A percentile compares a stretch with the other conserved stretches of the same genome.
These are phyloP conservation scores for Calliphora vomitoria DNA, from an alignment of 2,888 invertebrate species.

Conservation along the genomic window DNA sequence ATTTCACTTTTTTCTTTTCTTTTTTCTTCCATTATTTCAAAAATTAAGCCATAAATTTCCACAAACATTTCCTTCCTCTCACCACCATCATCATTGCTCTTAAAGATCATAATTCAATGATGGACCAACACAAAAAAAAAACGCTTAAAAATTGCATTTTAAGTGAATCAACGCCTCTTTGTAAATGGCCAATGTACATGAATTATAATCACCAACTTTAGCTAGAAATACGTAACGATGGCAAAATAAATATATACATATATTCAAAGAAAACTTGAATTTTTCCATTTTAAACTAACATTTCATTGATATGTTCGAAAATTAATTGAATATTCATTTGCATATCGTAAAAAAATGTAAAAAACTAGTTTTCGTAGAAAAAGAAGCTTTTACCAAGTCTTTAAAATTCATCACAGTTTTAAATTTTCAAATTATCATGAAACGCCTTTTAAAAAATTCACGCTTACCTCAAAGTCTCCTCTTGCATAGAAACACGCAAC, in stretches of 20 bases:
- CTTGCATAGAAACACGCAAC: slow-evolving; percentile 8
- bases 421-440: slow-evolving; percentile 65
- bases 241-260: neutral
- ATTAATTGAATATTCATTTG: slow-evolving; percentile 74
- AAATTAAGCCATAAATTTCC: slow-evolving; percentile 68
- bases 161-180: slow-evolving; percentile 74
- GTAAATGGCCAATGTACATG: slow-evolving; percentile 51
- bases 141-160: slow-evolving; percentile 68
- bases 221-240: slow-evolving; percentile 16
- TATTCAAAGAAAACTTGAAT: slow-evolving; percentile 56
- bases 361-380: slow-evolving; percentile 39
- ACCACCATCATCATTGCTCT: slow-evolving; percentile 28
- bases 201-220: slow-evolving; percentile 49
- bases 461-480: neutral
- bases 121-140: slow-evolving; percentile 42
- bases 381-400: slow-evolving; percentile 8
- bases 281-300: slow-evolving; percentile 47
- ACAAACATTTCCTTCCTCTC: slow-evolving; percentile 56
- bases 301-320: slow-evolving; percentile 71
- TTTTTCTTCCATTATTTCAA: neutral
- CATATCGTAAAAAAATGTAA: slow-evolving; percentile 47
- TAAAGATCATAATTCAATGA: slow-evolving; percentile 65
- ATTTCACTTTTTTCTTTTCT: neutral
- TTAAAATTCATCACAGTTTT: slow-evolving; percentile 56
- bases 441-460: slow-evolving; percentile 63